Percentiles rank a stretch among this genome's conserved stretches.
phyloP scores from a whole-genome alignment of 1,140 invertebrate species.

The Bombus huntii region DNA sequence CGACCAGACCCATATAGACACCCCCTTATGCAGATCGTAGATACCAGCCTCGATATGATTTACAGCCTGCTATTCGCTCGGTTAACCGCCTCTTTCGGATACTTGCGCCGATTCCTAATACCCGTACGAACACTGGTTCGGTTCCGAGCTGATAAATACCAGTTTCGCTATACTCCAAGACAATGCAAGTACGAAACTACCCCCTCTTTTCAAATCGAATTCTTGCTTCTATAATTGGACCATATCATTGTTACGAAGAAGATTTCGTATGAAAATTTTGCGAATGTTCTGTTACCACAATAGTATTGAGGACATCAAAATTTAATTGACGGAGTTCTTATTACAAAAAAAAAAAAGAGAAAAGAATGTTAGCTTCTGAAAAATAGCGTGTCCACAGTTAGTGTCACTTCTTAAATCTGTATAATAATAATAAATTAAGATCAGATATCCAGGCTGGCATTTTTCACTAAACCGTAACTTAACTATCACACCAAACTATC shows the following conservation, averaged over 20 bases:
- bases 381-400: no score
- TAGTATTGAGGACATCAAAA: no score
- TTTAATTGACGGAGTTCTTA: not conserved
- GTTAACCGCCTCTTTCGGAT: conserved; percentile 1
- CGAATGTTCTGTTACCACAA: not conserved
- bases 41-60: conserved; percentile 6
- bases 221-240: not conserved
- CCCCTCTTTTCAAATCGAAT: not conserved
- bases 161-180: not conserved
- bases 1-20: not conserved
- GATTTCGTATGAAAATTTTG: no score
- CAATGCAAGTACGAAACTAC: not conserved
- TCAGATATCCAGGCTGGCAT: no score
- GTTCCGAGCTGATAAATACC: not conserved
- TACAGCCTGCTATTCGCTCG: not conserved
- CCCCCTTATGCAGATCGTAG: conserved; percentile 7
- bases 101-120: not conserved
- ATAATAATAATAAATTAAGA: no score
- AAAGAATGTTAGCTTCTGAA: not conserved
- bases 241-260: no score
- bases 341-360: not conserved
- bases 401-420: no score
- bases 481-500: no score
- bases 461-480: no score
- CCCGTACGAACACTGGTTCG: not conserved